Conservation (phyloP, 2,113 vertebrate species). For the Notothenia rossii region DNA sequence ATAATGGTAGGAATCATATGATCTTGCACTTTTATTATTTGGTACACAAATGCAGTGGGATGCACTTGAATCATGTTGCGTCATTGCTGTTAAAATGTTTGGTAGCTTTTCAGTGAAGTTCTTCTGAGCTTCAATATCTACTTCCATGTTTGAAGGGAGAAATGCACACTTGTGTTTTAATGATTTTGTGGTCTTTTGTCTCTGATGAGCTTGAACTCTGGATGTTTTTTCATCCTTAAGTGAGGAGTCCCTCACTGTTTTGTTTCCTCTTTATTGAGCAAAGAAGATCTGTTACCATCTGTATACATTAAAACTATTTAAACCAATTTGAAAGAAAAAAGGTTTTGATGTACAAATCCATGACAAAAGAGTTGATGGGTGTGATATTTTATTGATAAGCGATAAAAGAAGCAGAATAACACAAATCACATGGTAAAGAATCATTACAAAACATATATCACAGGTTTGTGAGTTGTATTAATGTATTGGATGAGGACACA, state of each 20-base stretch:
- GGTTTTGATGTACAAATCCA: conserved; percentile 16
- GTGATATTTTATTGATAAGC: conserved; percentile 79
- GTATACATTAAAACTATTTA: conserved; percentile 68
- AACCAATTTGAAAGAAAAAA: conserved; percentile 7
- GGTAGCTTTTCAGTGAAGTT: conserved; percentile 59
- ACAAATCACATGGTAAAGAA: conserved; percentile 75
- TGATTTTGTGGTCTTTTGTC: conserved; percentile 57
- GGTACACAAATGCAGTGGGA: conserved; percentile 49
- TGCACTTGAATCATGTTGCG: conserved; percentile 49
- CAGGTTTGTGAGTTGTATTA: conserved; percentile 78
- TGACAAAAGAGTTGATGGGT: conserved; percentile 33
- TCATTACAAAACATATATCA: conserved; percentile 77
- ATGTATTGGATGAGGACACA: conserved; percentile 74
- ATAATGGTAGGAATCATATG: conserved; percentile 38
- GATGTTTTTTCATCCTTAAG: conserved; percentile 44
- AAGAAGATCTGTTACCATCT: conserved; percentile 46
- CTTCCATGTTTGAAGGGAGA: conserved; percentile 59
- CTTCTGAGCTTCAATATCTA: conserved; percentile 57
- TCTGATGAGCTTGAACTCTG: conserved; percentile 46
- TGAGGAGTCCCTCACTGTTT: conserved; percentile 35
- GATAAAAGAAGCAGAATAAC: conserved; percentile 73
- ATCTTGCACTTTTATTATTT: conserved; percentile 66
- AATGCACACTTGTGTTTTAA: conserved; percentile 50
- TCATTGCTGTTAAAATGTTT: conserved; percentile 59
- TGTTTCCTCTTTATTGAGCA: conserved; percentile 42